Conservation (phyloP, 2,888 invertebrate species). For the Dysmachus trigonus region DNA sequence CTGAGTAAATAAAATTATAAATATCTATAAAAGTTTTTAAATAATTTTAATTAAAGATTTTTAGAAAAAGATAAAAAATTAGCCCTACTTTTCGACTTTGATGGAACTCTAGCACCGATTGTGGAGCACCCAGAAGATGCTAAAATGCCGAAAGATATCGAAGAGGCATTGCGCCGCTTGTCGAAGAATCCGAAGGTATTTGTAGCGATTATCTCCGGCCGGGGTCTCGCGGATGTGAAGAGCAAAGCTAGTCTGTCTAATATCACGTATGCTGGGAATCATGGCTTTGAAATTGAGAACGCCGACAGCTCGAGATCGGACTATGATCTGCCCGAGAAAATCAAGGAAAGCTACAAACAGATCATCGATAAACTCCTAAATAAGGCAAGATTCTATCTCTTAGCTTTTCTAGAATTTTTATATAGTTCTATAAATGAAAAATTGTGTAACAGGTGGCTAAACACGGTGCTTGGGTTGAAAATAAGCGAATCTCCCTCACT, state of each 20-base stretch:
- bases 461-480: slow-evolving; percentile 80
- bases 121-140: slow-evolving; percentile 77
- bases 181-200: slow-evolving; percentile 75
- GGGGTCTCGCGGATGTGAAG: slow-evolving; percentile 76
- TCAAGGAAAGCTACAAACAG: slow-evolving; percentile 71
- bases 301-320: slow-evolving; percentile 78
- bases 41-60: slow-evolving; percentile 53
- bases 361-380: slow-evolving; percentile 73
- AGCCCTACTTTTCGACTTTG: slow-evolving; percentile 76
- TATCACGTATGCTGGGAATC: slow-evolving; percentile 80
- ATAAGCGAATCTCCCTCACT: slow-evolving; percentile 76
- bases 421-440: neutral
- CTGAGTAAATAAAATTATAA: slow-evolving; percentile 56
- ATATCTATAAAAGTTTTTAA: neutral
- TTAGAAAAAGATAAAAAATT: slow-evolving; percentile 71
- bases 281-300: slow-evolving; percentile 78
- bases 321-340: slow-evolving; percentile 74
- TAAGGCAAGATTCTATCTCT: slow-evolving; percentile 60
- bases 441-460: slow-evolving; percentile 65
- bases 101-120: slow-evolving; percentile 78
- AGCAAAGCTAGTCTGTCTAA: slow-evolving; percentile 67
- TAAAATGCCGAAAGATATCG: slow-evolving; percentile 73
- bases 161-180: slow-evolving; percentile 70
- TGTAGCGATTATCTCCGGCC: slow-evolving; percentile 76
- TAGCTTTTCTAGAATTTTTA: neutral